Percentiles rank a stretch among this genome's conserved stretches.
phyloP scores from a whole-genome alignment of 2,797 vertebrate genomes.

The Pitangus sulphuratus region DNA sequence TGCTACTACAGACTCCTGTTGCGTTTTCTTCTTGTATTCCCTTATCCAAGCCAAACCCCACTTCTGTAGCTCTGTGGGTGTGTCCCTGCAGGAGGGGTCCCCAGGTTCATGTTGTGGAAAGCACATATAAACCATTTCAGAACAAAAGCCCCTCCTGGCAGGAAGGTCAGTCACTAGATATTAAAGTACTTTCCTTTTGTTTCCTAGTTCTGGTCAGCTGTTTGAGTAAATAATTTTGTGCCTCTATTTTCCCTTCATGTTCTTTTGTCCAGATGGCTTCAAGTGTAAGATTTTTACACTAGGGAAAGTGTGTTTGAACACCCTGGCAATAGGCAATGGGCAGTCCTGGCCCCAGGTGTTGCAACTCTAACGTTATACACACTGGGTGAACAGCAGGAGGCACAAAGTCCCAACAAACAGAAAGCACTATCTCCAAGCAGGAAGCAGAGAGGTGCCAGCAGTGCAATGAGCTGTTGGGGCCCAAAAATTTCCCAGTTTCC shows the following conservation, averaged over 20 bases:
- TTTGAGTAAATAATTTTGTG: not conserved
- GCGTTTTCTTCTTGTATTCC: not conserved
- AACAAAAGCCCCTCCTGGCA: not conserved
- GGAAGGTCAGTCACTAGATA: not conserved
- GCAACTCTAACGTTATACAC: not conserved
- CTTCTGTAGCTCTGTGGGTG: not conserved
- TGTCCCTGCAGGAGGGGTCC: not conserved
- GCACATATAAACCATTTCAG: not conserved
- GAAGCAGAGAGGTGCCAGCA: no score
- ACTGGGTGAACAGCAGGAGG: not conserved
- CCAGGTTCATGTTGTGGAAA: not conserved
- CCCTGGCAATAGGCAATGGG: not conserved
- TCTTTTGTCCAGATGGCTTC: not conserved
- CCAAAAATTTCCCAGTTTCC: not conserved
- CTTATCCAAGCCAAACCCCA: not conserved
- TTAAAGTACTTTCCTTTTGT: not conserved
- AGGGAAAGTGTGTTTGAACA: not conserved
- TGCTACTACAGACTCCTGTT: not conserved
- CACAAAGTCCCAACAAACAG: not conserved
- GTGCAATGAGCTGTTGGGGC: not conserved
- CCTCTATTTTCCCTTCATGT: fast-evolving
- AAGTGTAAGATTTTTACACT: not conserved
- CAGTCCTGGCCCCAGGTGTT: not conserved
- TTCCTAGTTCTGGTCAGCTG: not conserved
- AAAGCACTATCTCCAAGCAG: not conserved